Evolutionary conservation across 2,797 vertebrate species (phyloP).

Genomic region (Hippocampus kuda): DNA sequence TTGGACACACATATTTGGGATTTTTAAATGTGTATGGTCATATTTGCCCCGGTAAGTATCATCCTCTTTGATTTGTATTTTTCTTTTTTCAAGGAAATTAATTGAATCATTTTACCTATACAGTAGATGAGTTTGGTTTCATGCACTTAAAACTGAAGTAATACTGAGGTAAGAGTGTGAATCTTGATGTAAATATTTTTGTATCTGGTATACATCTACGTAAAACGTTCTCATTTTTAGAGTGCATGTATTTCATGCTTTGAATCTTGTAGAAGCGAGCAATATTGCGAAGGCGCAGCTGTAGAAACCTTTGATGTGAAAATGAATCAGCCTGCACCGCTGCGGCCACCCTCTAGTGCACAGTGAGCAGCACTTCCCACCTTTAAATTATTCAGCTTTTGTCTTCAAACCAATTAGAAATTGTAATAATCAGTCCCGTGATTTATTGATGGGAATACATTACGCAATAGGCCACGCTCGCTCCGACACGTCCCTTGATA

Average conservation of each 20-base stretch:
- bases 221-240: background rate
- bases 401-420: constrained; percentile 43
- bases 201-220: background rate
- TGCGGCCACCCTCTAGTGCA: constrained; percentile 49
- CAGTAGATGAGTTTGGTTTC: background rate
- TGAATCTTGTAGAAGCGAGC: background rate
- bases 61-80: background rate
- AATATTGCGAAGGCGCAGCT: background rate
- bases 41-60: constrained; percentile 98
- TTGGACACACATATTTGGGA: constrained; percentile 5
- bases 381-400: constrained; percentile 64
- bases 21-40: constrained; percentile 99
- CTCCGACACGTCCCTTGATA: background rate
- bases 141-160: background rate
- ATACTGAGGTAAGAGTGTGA: background rate
- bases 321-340: constrained; percentile 28
- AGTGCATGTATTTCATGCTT: background rate
- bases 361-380: constrained; percentile 51
- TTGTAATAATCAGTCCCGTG: constrained; percentile 26
- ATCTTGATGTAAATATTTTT: background rate
- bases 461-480: constrained; percentile 16
- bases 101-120: background rate
- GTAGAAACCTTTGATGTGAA: constrained; percentile 7
- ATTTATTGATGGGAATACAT: constrained; percentile 38
- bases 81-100: background rate